Evolutionary conservation across 1,140 invertebrate genomes (phyloP).

Genomic region (Rhagoletis zephyria): DNA sequence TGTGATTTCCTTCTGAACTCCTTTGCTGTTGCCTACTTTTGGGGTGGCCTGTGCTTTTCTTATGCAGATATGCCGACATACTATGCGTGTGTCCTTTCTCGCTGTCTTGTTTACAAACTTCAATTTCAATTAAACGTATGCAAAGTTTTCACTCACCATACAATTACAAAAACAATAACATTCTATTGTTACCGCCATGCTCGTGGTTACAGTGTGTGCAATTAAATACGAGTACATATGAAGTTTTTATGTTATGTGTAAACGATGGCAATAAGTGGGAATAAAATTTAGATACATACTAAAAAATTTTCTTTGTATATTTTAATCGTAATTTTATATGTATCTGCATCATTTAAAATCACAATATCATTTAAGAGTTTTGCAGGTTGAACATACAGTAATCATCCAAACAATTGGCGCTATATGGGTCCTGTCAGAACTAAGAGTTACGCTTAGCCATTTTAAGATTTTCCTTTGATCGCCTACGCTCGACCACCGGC

Average conservation of each 20-base stretch:
- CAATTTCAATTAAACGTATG: conserved; percentile 65
- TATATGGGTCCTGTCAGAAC: too few species aligned
- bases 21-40: conserved; percentile 32
- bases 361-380: too few species aligned
- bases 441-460: too few species aligned
- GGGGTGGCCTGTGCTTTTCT: conserved; percentile 8
- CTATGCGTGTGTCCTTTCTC: not conserved
- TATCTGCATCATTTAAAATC: too few species aligned
- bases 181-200: not conserved
- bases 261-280: not conserved
- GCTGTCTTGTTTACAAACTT: conserved; percentile 61
- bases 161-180: conserved; percentile 56
- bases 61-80: too few species aligned
- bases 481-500: too few species aligned
- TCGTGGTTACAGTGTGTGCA: not conserved
- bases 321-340: conserved; percentile 24
- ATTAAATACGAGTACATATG: not conserved
- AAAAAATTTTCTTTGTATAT: conserved; percentile 3
- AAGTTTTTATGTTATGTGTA: not conserved
- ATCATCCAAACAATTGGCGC: too few species aligned
- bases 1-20: conserved; percentile 57
- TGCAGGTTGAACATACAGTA: too few species aligned
- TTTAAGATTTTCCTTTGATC: too few species aligned
- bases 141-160: conserved; percentile 59
- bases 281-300: conserved; percentile 12